A percentile compares a stretch with the other conserved stretches of the same genome.
Conservation (phyloP, 2,113 vertebrate genomes). For the Aegithalos caudatus region DNA sequence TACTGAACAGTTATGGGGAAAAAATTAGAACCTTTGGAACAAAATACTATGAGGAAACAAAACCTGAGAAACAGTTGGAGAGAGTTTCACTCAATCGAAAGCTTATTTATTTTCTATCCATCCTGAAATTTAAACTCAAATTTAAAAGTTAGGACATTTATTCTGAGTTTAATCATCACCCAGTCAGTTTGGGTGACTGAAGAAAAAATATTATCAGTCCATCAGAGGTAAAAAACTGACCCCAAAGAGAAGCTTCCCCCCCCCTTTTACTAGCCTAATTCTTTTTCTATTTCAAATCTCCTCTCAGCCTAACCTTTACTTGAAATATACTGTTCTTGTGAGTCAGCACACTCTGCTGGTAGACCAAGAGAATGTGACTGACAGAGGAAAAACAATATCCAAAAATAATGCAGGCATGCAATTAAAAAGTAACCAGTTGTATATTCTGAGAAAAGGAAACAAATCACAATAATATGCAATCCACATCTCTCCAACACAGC, state of each 20-base stretch:
- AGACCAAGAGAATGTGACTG: neutral
- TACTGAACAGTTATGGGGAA: neutral
- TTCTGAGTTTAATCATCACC: neutral
- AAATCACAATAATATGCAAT: neutral
- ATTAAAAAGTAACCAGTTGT: neutral
- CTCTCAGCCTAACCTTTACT: neutral
- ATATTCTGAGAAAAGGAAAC: neutral
- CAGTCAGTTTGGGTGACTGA: neutral
- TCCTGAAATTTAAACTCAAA: neutral
- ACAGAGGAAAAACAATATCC: neutral
- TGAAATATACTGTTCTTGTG: neutral
- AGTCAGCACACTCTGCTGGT: conserved; percentile 32
- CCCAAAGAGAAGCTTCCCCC: rapidly evolving
- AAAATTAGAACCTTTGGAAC: neutral
- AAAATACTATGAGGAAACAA: neutral
- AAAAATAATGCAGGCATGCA: neutral
- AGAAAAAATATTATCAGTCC: neutral
- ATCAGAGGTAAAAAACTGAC: neutral
- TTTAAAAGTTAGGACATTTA: neutral
- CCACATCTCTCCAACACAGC: neutral
- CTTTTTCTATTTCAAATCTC: neutral
- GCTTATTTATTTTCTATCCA: neutral
- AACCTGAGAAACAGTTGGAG: neutral
- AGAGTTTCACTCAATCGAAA: neutral
- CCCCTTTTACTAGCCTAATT: neutral